Evolutionary conservation across 2,797 vertebrate species (phyloP).

Genomic region (Schizopygopsis malacanthus): DNA sequence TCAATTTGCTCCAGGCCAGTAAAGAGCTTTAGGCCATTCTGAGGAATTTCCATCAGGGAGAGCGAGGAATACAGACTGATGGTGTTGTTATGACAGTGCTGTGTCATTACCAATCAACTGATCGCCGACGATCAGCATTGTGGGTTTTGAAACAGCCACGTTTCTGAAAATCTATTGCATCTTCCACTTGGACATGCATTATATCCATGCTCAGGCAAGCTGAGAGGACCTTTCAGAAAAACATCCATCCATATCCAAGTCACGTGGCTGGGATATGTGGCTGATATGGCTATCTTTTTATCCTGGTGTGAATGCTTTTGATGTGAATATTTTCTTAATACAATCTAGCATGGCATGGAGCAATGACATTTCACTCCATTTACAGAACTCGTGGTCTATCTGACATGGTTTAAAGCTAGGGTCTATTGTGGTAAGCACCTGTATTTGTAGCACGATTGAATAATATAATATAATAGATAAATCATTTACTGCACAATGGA

Average conservation of each 20-base stretch:
- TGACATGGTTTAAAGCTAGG: background rate
- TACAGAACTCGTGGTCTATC: background rate
- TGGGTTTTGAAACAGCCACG: background rate
- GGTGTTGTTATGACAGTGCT: conserved; percentile 30
- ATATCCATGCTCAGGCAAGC: background rate
- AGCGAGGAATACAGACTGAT: conserved; percentile 42
- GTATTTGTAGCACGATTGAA: too few relatives aligned
- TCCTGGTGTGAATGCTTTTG: conserved; percentile 9
- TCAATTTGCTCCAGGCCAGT: conserved; percentile 46
- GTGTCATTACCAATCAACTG: conserved; percentile 38
- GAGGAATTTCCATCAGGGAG: conserved; percentile 46
- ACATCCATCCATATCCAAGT: background rate
- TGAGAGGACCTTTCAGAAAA: background rate
- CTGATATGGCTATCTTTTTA: background rate
- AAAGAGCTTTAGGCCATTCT: conserved; percentile 55
- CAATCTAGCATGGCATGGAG: background rate
- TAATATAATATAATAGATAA: too few relatives aligned
- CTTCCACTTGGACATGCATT: background rate
- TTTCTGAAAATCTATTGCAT: conserved; percentile 3
- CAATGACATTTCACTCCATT: background rate
- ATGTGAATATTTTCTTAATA: conserved; percentile 1
- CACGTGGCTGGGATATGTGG: background rate
- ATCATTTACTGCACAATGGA: too few relatives aligned
- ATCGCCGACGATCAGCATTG: conserved; percentile 6
- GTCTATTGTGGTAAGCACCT: too few relatives aligned